A percentile compares a stretch with the other conserved stretches of the same genome.
Conservation (phyloP, 2,797 vertebrate species). For the Acanthurus lineatus region DNA sequence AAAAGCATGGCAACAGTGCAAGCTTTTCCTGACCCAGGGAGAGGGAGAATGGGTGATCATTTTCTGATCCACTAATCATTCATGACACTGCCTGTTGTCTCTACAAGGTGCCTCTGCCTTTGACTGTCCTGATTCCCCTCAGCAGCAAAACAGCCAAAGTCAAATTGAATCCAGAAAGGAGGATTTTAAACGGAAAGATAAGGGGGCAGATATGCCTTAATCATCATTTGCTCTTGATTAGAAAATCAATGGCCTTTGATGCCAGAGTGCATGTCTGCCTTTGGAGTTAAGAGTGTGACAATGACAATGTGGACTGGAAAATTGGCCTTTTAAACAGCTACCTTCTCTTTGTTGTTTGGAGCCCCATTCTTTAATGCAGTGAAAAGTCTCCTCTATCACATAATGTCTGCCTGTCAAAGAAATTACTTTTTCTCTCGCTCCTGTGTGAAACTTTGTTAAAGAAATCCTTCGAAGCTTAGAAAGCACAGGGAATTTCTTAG, state of each 20-base stretch:
- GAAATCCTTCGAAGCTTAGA: slow-evolving; percentile 78
- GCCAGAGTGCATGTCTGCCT: slow-evolving; percentile 86
- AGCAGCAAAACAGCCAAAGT: slow-evolving; percentile 81
- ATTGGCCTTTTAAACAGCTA: slow-evolving; percentile 86
- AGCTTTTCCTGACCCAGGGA: slow-evolving; percentile 52
- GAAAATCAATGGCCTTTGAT: slow-evolving; percentile 90
- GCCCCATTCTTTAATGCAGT: slow-evolving; percentile 81
- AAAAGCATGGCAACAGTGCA: slow-evolving; percentile 40
- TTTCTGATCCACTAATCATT: slow-evolving; percentile 76
- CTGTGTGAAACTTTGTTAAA: slow-evolving; percentile 83
- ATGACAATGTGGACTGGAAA: slow-evolving; percentile 87
- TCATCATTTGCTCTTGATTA: slow-evolving; percentile 88
- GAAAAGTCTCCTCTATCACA: slow-evolving; percentile 85
- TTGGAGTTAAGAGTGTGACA: slow-evolving; percentile 87
- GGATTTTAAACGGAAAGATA: slow-evolving; percentile 87
- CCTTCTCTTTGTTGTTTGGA: slow-evolving; percentile 85
- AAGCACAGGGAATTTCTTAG: slow-evolving; percentile 81
- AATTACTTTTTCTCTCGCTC: slow-evolving; percentile 82
- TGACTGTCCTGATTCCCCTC: slow-evolving; percentile 77
- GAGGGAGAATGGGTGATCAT: slow-evolving; percentile 64
- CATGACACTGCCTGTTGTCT: slow-evolving; percentile 76
- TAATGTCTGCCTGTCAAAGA: slow-evolving; percentile 86
- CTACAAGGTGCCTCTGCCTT: slow-evolving; percentile 84
- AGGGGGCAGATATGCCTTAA: slow-evolving; percentile 88
- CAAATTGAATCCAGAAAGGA: slow-evolving; percentile 86